Percentiles rank a stretch among this genome's conserved stretches.
These are phyloP conservation scores for Corythaeola cristata DNA, from an alignment of 2,113 vertebrate species.

Conservation along the genomic window DNA sequence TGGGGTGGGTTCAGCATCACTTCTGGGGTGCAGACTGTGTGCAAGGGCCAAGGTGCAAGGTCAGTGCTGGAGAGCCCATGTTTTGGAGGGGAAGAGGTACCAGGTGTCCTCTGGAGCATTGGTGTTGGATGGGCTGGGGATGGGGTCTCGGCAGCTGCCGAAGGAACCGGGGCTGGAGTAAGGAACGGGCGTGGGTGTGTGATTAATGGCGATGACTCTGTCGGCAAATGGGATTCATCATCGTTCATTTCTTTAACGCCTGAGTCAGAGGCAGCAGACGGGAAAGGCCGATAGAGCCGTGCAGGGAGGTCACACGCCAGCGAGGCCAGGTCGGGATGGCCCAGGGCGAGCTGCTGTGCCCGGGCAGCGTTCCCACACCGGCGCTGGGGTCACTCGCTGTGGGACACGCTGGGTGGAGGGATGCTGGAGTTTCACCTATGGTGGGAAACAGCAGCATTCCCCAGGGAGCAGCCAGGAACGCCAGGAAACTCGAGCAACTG, in stretches of 20 bases:
- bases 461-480: neutral
- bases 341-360: accelerated
- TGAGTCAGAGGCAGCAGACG: conserved; percentile 10
- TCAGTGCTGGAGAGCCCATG: neutral
- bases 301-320: accelerated
- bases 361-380: accelerated
- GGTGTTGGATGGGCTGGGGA: neutral
- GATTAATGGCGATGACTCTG: neutral
- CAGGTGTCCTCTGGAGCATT: neutral
- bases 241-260: neutral
- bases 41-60: too few species aligned
- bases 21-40: too few species aligned
- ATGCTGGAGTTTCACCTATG: accelerated
- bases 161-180: neutral
- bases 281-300: neutral
- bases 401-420: accelerated
- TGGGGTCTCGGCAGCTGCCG: accelerated
- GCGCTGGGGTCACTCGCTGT: neutral
- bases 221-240: neutral
- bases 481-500: neutral
- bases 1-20: neutral
- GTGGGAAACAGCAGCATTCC: neutral
- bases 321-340: accelerated
- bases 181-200: neutral
- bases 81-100: neutral